Percentiles rank a stretch among this genome's conserved stretches.
Conservation (phyloP, 2,113 vertebrate genomes). For the Lepus europaeus region DNA sequence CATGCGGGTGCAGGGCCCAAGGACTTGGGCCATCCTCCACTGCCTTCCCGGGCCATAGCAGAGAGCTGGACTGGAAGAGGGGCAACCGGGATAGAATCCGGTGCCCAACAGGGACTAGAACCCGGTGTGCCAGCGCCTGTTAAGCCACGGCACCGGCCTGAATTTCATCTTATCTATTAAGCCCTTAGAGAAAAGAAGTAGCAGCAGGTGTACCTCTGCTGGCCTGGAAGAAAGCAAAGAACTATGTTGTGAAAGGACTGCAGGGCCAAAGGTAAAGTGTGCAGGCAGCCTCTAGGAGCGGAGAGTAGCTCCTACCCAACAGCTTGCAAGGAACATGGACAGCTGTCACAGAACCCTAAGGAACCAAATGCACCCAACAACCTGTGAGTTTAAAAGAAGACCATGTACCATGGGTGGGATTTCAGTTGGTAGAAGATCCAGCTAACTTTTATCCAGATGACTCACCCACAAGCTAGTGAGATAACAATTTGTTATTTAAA, state of each 20-base stretch:
- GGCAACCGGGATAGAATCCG: too few species aligned
- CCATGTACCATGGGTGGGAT: not conserved
- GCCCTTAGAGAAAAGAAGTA: not conserved
- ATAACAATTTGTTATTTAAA: not conserved
- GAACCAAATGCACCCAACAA: not conserved
- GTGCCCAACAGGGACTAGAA: too few species aligned
- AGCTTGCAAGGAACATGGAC: not conserved
- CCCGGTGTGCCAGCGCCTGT: too few species aligned
- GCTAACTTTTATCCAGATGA: not conserved
- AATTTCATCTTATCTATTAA: not conserved
- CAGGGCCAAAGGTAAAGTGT: not conserved
- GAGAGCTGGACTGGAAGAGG: too few species aligned
- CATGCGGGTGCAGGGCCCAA: too few species aligned
- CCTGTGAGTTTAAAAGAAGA: not conserved
- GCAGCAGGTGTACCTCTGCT: not conserved
- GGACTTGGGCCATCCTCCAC: too few species aligned
- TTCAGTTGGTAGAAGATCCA: not conserved
- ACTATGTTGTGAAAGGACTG: not conserved
- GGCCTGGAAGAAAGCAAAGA: not conserved
- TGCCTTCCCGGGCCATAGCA: too few species aligned
- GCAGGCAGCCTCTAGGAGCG: not conserved
- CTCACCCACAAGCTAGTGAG: not conserved
- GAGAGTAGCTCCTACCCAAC: not conserved
- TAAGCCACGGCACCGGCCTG: not conserved
- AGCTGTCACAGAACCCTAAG: not conserved